Base-by-base conservation (phyloP, 2,797 vertebrate genomes). In the Hydrolagus colliei region DNA sequence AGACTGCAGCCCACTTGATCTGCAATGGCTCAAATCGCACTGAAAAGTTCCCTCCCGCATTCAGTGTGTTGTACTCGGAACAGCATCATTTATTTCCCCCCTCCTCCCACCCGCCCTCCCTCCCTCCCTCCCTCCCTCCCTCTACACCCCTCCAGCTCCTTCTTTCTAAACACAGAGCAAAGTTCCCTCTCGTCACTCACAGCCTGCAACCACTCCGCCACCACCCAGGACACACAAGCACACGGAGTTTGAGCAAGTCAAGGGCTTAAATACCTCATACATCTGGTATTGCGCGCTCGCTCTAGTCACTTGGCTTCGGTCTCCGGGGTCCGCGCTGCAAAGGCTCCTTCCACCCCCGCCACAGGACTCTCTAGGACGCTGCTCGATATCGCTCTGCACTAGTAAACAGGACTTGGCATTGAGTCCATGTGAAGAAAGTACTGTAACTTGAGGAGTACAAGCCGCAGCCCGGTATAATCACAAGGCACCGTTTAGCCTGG, bases 381-480 rank as follows among this genome's bases (percentile, higher is more conserved):
- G 41, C 41, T 52, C 41, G 6, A 52, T 52, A 52, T 82, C 62
- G 61, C 13, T 82, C 78, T 82, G 22, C 32, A 18, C 78, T 10
- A 63, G 78, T 82, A 82, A 82, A 68, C 78, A 82, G 27, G 22
- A 82, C 27, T 82, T 82, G 78, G 78, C 78, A 65, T 22, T 63
- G 67, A 35, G 22, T 82, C 78, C 78, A 82, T 82, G 78, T 65
- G 35, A 68, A 82, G 14, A 62, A 32, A 82, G 78, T 67, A 63
- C 78, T 82, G 78, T 82, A 82, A 82, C 78, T 82, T 82, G 3
- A 67, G 14, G 27, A 63, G 22, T 82, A 82, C 61, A 82, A 67
- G 78, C 35, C 78, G 78, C 22, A 18, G 62, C 14, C 63, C n/a
- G 65, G 27, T 82, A 82, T 82, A 82, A 12, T 35, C 22, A 18